Evolutionary conservation across 2,888 invertebrate genomes (phyloP).

Genomic region (Embidobia sp.): DNA sequence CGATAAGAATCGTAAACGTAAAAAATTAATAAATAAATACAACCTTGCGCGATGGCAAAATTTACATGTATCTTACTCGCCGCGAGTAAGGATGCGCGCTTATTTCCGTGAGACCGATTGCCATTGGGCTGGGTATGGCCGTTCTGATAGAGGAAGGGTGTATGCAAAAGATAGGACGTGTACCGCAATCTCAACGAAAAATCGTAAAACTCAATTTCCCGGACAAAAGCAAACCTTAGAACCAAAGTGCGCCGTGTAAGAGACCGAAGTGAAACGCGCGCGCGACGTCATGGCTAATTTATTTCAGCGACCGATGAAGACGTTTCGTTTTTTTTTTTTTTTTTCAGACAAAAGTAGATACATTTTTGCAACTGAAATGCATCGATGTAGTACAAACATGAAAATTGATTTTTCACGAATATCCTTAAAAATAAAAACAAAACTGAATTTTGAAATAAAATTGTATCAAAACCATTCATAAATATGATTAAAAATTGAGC

Average conservation of each 20-base stretch:
- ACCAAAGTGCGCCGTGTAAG: slow-evolving; percentile 37
- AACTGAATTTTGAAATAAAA: no score
- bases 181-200: slow-evolving; percentile 73
- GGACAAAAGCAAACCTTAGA: slow-evolving; percentile 66
- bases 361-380: no score
- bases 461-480: no score
- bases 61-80: slow-evolving; percentile 45
- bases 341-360: no score
- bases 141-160: slow-evolving; percentile 39
- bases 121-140: slow-evolving; percentile 33
- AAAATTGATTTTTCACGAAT: no score
- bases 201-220: slow-evolving; percentile 78
- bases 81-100: slow-evolving; percentile 47
- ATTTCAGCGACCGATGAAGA: slow-evolving; percentile 27
- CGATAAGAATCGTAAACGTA: slow-evolving; percentile 7
- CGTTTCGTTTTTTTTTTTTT: background rate
- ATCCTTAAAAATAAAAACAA: no score
- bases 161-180: slow-evolving; percentile 73
- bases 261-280: slow-evolving; percentile 27
- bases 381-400: no score
- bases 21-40: slow-evolving; percentile 40
- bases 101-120: slow-evolving; percentile 64
- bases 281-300: slow-evolving; percentile 43
- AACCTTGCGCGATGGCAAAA: slow-evolving; percentile 37
- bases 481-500: no score